Evolutionary conservation across 2,113 vertebrate species (phyloP).

Genomic region (Coregonus clupeaformis): DNA sequence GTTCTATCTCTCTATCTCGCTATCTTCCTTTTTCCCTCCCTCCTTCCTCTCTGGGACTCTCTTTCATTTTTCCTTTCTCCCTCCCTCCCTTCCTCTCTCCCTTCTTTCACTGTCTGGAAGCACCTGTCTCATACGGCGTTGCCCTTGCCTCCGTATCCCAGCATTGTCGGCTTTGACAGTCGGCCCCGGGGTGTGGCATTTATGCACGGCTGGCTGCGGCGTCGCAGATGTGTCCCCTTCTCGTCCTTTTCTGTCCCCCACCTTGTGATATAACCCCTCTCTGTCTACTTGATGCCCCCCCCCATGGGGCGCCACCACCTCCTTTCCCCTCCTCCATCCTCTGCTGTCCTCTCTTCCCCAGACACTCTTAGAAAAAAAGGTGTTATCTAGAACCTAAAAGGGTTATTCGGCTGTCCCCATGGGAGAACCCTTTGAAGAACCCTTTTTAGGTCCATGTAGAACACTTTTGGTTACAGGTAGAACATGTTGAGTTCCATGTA

Average conservation of each 20-base stretch:
- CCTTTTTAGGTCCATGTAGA: too few species aligned
- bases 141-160: constrained; percentile 53
- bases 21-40: not conserved
- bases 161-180: constrained; percentile 57
- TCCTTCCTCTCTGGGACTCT: not conserved
- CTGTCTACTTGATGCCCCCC: constrained; percentile 36
- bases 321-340: constrained; percentile 1
- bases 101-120: constrained; percentile 16
- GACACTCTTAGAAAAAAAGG: not conserved
- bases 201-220: constrained; percentile 57
- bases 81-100: not conserved
- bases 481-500: too few species aligned
- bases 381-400: too few species aligned
- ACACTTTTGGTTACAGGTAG: too few species aligned
- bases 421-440: too few species aligned
- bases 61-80: not conserved
- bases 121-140: constrained; percentile 41
- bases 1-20: too few species aligned
- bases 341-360: not conserved
- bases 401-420: too few species aligned
- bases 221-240: constrained; percentile 62
- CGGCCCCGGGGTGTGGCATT: constrained; percentile 49
- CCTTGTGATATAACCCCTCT: constrained; percentile 39
- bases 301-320: constrained; percentile 26
- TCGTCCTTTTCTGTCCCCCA: constrained; percentile 60